Percentiles rank a stretch among this genome's conserved stretches.
Conservation (phyloP, 2,797 vertebrate genomes). For the Chelon labrosus region DNA sequence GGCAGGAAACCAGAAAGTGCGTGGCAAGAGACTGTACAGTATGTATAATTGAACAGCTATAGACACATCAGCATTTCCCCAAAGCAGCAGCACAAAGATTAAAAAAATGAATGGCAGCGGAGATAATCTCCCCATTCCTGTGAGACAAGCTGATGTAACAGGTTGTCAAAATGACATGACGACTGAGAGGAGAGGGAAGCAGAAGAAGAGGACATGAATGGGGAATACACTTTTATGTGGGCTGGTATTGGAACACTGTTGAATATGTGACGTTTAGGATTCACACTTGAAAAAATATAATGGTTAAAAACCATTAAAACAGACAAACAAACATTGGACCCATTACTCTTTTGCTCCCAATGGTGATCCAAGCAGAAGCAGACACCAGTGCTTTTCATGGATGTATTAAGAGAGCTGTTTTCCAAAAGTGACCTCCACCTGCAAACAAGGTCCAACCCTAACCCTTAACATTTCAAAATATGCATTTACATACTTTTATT, state of each 20-base stretch:
- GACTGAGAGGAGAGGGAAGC: constrained; percentile 22
- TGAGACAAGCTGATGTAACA: constrained; percentile 71
- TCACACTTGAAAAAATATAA: no score
- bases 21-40: constrained; percentile 56
- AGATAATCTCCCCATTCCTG: constrained; percentile 64
- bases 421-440: no score
- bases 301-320: no score
- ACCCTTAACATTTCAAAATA: no score
- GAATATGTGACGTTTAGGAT: constrained; percentile 6
- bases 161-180: constrained; percentile 65
- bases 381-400: neutral
- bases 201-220: constrained; percentile 19
- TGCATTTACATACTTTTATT: no score
- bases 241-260: neutral
- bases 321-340: constrained; percentile 1
- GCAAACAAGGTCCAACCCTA: no score
- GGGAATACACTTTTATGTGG: constrained; percentile 15
- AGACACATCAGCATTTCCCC: constrained; percentile 59
- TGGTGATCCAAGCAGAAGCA: constrained; percentile 4
- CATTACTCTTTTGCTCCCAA: constrained; percentile 7
- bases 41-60: constrained; percentile 71
- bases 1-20: constrained; percentile 33
- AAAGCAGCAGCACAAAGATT: constrained; percentile 59
- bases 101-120: constrained; percentile 65
- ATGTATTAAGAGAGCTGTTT: neutral